phyloP scores from a whole-genome alignment of 2,888 invertebrate genomes.

The Carterocephalus palaemon region DNA sequence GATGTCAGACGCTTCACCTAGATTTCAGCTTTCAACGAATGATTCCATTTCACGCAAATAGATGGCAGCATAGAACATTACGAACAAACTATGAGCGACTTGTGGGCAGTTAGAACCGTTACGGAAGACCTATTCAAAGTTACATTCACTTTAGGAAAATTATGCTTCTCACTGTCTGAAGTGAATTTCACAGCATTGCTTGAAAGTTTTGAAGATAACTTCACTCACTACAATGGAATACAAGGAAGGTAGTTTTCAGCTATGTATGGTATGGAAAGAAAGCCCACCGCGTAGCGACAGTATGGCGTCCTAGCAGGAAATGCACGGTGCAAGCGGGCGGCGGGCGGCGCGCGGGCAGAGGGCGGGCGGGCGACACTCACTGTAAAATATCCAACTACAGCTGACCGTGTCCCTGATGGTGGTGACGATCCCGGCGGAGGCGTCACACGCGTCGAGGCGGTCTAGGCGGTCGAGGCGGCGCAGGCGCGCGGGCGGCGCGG shows the following conservation, averaged over 20 bases:
- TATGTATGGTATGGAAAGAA: background rate
- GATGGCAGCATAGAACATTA: slow-evolving; percentile 61
- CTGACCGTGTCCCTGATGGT: slow-evolving; percentile 82
- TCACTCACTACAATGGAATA: background rate
- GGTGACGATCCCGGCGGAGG: slow-evolving; percentile 79
- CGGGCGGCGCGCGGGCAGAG: slow-evolving; percentile 29
- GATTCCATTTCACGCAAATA: slow-evolving; percentile 58
- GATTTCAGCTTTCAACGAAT: slow-evolving; percentile 60
- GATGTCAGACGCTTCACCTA: slow-evolving; percentile 77
- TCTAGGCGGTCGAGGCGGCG: slow-evolving; percentile 47
- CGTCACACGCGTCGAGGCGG: slow-evolving; percentile 76
- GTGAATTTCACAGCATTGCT: too few species aligned
- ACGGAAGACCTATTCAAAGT: background rate
- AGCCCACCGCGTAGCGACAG: slow-evolving; percentile 14
- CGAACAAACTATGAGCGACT: slow-evolving; percentile 35
- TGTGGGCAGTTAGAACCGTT: slow-evolving; percentile 4
- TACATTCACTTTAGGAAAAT: slow-evolving; percentile 25
- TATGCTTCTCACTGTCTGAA: too few species aligned
- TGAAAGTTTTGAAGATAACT: too few species aligned
- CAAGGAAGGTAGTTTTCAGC: background rate
- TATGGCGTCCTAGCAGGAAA: slow-evolving; percentile 35
- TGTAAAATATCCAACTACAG: slow-evolving; percentile 88
- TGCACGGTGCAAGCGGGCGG: slow-evolving; percentile 30
- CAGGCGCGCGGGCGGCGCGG: slow-evolving; percentile 61
- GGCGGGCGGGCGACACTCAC: slow-evolving; percentile 73